phyloP scores from a whole-genome alignment of 2,797 vertebrate genomes.

The Mus spretus region DNA sequence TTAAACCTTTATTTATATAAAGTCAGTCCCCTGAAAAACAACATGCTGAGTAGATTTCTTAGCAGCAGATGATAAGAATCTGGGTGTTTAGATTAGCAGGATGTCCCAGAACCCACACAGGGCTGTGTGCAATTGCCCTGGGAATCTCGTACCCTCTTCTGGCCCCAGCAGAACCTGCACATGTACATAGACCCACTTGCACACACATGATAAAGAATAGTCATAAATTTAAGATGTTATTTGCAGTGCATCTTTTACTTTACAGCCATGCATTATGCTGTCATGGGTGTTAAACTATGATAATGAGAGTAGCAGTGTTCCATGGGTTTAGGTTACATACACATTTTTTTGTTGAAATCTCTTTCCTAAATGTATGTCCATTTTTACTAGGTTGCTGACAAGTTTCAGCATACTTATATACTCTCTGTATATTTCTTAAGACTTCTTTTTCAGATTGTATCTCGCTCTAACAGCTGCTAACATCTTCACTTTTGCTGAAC shows the following conservation, averaged over 20 bases:
- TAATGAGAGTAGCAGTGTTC: neutral
- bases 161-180: neutral
- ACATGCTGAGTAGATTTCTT: neutral
- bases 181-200: neutral
- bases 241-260: neutral
- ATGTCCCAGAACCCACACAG: neutral
- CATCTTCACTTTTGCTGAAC: neutral
- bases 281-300: neutral
- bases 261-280: neutral
- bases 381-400: neutral
- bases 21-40: neutral
- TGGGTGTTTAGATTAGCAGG: neutral
- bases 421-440: neutral
- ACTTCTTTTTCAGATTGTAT: neutral
- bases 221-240: neutral
- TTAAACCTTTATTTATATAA: neutral
- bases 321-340: neutral
- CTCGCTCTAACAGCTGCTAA: neutral
- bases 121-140: neutral
- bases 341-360: neutral
- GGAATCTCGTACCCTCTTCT: neutral
- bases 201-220: neutral
- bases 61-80: neutral
- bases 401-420: neutral
- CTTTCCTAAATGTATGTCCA: neutral